Conservation (phyloP, 2,888 invertebrate genomes). For the Torymus aiolomorphi region DNA sequence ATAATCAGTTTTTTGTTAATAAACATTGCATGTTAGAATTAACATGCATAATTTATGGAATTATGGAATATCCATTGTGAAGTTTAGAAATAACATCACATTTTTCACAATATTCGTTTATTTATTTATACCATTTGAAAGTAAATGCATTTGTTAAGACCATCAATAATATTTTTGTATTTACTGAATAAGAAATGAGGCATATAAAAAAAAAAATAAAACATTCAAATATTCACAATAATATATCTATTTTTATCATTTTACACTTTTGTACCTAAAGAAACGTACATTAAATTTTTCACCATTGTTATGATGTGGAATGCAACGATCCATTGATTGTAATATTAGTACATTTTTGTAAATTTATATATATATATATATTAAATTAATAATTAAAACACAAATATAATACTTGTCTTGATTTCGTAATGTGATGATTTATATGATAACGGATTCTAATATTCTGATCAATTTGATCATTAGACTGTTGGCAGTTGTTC, state of each 20-base stretch:
- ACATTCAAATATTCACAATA: slow-evolving; percentile 54
- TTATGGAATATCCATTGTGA: slow-evolving; percentile 43
- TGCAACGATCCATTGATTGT: slow-evolving; percentile 51
- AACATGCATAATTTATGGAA: slow-evolving; percentile 35
- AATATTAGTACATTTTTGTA: slow-evolving; percentile 53
- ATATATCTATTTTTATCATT: slow-evolving; percentile 55
- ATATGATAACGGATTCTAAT: slow-evolving; percentile 30
- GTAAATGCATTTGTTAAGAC: slow-evolving; percentile 51
- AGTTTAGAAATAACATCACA: slow-evolving; percentile 37
- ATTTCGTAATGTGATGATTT: slow-evolving; percentile 32
- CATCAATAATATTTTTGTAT: slow-evolving; percentile 53
- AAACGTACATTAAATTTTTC: slow-evolving; percentile 55
- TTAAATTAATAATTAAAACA: slow-evolving; percentile 52
- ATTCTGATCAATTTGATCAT: slow-evolving; percentile 18
- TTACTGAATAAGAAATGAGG: slow-evolving; percentile 46
- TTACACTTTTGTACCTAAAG: slow-evolving; percentile 51
- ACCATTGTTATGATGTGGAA: slow-evolving; percentile 53
- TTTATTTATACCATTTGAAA: slow-evolving; percentile 53
- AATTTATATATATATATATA: slow-evolving; percentile 46
- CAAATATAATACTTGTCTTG: slow-evolving; percentile 48
- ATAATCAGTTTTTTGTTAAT: slow-evolving; percentile 25
- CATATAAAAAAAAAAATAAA: slow-evolving; percentile 52
- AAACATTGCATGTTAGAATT: slow-evolving; percentile 20
- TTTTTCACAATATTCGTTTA: slow-evolving; percentile 45
- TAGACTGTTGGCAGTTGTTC: slow-evolving; percentile 40